Evolutionary conservation across 2,888 invertebrate species (phyloP).

Genomic region (Isotomurus palustris): DNA sequence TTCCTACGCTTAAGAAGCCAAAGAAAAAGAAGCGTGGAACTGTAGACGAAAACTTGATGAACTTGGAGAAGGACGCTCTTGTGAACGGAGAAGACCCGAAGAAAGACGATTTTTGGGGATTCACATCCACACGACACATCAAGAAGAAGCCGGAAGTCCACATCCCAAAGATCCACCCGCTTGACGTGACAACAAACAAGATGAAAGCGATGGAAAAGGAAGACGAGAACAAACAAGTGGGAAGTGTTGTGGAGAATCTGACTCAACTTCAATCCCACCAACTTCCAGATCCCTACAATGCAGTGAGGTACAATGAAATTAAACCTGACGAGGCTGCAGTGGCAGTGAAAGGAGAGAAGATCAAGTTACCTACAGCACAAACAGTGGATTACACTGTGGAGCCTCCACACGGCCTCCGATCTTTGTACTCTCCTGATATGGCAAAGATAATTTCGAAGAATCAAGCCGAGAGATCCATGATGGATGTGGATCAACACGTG

Average conservation of each 20-base stretch:
- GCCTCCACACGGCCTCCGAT: conserved; percentile 16
- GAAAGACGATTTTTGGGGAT: conserved; percentile 15
- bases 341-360: not conserved
- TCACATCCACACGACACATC: conserved; percentile 9
- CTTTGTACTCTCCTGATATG: not conserved
- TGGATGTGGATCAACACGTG: conserved; percentile 1
- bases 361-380: not conserved
- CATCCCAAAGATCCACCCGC: conserved; percentile 9
- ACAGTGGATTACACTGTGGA: conserved; percentile 17
- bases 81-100: no score
- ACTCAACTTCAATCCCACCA: conserved; percentile 10
- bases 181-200: not conserved
- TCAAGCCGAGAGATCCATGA: not conserved
- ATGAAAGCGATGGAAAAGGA: not conserved
- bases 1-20: no score
- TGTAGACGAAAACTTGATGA: no score
- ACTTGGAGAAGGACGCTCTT: no score
- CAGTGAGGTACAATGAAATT: conserved; percentile 13
- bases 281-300: conserved; percentile 28
- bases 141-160: conserved; percentile 8
- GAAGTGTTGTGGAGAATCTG: conserved; percentile 2
- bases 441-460: conserved; percentile 3
- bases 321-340: not conserved
- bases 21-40: no score
- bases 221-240: no score